Evolutionary conservation across 2,797 vertebrate species (phyloP).

Genomic region (Acipenser ruthenus): DNA sequence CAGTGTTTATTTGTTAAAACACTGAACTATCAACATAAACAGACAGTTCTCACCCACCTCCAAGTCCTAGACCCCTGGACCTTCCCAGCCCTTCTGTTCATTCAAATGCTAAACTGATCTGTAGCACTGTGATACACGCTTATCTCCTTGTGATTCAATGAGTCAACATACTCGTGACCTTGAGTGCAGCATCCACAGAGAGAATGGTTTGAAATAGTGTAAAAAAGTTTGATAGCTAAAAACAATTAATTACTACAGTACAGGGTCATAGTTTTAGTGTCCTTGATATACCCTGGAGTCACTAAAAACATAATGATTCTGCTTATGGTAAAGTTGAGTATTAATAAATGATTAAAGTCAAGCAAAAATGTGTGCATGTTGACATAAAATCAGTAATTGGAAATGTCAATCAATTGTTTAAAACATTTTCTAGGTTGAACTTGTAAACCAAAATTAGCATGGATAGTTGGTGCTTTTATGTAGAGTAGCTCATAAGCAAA

Average conservation of each 20-base stretch:
- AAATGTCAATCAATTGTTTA: no score
- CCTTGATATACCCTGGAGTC: background rate
- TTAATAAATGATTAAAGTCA: background rate
- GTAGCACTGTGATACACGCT: background rate
- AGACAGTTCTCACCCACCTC: no score
- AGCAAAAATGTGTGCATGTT: no score
- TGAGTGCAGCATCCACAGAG: background rate
- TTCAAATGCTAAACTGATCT: background rate
- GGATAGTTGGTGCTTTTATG: no score
- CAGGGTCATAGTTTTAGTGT: background rate
- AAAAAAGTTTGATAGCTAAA: conserved; percentile 1
- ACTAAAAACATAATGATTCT: background rate
- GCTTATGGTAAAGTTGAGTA: background rate
- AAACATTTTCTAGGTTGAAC: no score
- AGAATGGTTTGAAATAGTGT: conserved; percentile 1
- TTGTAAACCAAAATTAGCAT: no score
- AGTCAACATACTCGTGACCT: conserved; percentile 3
- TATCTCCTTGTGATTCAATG: background rate
- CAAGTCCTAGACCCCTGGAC: no score
- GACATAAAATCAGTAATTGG: no score
- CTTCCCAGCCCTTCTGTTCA: background rate
- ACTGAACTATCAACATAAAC: no score
- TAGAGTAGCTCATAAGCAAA: no score
- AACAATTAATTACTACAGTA: background rate
- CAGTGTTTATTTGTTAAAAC: no score